phyloP scores from a whole-genome alignment of 2,797 vertebrate genomes.

The Tokudaia tokunoshimensis region DNA sequence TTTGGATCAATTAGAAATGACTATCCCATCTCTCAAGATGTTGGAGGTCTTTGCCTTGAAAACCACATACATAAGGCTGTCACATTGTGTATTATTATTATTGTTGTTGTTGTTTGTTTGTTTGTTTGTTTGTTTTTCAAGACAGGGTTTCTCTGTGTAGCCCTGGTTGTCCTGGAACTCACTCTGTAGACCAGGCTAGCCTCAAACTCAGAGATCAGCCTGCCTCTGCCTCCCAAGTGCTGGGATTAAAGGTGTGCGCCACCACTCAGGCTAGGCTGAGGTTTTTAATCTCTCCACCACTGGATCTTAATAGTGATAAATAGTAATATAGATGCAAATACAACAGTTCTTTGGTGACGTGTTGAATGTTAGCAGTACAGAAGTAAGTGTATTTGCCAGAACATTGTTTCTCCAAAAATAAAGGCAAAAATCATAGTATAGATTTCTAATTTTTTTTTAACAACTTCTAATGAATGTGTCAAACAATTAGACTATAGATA shows the following conservation, averaged over 20 bases:
- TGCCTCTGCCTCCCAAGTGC: too few species aligned
- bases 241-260: too few species aligned
- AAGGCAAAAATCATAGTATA: not conserved
- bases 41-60: not conserved
- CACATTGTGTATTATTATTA: too few species aligned
- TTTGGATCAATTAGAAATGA: not conserved
- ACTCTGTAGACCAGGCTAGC: too few species aligned
- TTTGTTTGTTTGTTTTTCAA: too few species aligned
- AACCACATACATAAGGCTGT: not conserved
- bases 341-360: not conserved
- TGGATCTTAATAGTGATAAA: not conserved
- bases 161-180: too few species aligned
- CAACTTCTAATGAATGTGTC: not conserved
- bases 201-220: too few species aligned
- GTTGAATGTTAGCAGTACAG: not conserved
- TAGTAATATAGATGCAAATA: not conserved
- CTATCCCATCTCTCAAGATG: not conserved
- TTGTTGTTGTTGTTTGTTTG: too few species aligned
- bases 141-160: too few species aligned
- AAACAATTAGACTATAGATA: not conserved
- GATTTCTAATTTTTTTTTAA: not conserved
- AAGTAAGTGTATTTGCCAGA: constrained; percentile 1
- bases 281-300: not conserved
- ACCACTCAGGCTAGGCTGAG: not conserved
- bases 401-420: not conserved